phyloP scores from a whole-genome alignment of 2,113 vertebrate species.

The Microtus montanus region DNA sequence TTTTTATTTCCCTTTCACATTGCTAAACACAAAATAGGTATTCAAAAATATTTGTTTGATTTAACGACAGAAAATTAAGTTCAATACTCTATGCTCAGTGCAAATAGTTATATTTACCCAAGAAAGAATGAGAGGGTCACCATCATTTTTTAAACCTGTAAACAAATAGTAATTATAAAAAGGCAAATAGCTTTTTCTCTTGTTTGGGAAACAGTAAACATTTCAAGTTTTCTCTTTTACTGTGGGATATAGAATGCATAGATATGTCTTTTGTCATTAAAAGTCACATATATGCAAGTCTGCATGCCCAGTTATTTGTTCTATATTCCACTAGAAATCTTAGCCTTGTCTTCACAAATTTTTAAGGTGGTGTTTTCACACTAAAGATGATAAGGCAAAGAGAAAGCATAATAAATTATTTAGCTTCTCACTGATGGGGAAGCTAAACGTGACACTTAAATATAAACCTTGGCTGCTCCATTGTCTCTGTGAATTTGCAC shows the following conservation, averaged over 20 bases:
- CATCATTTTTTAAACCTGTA: neutral
- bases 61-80: slow-evolving; percentile 23
- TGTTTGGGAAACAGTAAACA: slow-evolving; percentile 6
- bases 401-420: neutral
- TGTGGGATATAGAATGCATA: slow-evolving; percentile 17
- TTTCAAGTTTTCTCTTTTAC: neutral
- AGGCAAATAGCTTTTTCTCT: neutral
- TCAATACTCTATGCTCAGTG: neutral
- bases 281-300: neutral
- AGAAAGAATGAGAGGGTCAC: neutral
- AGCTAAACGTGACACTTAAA: slow-evolving; percentile 36
- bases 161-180: slow-evolving; percentile 24
- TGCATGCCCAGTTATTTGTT: neutral
- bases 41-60: slow-evolving; percentile 20
- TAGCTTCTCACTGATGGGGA: neutral
- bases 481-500: neutral
- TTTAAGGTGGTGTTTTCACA: neutral
- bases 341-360: neutral
- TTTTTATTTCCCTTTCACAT: neutral
- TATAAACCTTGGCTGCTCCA: neutral
- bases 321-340: neutral
- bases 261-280: neutral
- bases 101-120: slow-evolving; percentile 15
- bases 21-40: slow-evolving; percentile 25
- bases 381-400: neutral